A percentile compares a stretch with the other conserved stretches of the same genome.
phyloP scores from a whole-genome alignment of 2,113 vertebrate genomes.

The Seriola quinqueradiata region DNA sequence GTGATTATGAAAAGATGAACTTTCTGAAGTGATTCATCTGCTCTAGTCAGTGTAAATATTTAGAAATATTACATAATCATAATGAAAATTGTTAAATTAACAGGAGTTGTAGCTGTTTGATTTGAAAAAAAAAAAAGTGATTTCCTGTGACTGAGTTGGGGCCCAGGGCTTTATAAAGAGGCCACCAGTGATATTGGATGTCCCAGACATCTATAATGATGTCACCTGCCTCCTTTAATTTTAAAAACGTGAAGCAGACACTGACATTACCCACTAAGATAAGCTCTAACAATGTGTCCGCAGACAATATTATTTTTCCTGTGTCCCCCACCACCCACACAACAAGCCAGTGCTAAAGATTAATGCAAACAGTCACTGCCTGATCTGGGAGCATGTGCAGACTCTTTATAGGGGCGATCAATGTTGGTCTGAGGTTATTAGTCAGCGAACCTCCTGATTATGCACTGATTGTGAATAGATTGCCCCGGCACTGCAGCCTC shows the following conservation, averaged over 20 bases:
- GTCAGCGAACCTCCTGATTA: slow-evolving; percentile 33
- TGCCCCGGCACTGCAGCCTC: slow-evolving; percentile 4
- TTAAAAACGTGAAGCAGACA: not conserved
- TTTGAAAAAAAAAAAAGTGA: not conserved
- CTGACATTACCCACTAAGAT: not conserved
- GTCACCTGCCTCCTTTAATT: not conserved
- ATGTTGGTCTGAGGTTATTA: slow-evolving; percentile 3
- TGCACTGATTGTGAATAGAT: slow-evolving; percentile 17
- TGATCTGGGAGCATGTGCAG: not conserved
- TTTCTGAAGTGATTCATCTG: not conserved
- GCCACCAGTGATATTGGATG: not conserved
- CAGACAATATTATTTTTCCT: not conserved
- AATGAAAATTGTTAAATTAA: not conserved
- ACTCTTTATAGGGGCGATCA: not conserved
- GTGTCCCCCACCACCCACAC: too few species aligned
- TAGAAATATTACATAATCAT: not conserved
- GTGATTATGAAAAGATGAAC: not conserved
- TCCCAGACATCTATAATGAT: not conserved
- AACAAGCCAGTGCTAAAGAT: not conserved
- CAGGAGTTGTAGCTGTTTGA: not conserved
- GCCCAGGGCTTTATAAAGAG: not conserved
- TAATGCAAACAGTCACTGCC: not conserved
- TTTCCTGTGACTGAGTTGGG: not conserved
- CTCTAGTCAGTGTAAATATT: not conserved
- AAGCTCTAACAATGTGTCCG: not conserved